Evolutionary conservation across 2,113 vertebrate species (phyloP).

Genomic region (Sorex fumeus): DNA sequence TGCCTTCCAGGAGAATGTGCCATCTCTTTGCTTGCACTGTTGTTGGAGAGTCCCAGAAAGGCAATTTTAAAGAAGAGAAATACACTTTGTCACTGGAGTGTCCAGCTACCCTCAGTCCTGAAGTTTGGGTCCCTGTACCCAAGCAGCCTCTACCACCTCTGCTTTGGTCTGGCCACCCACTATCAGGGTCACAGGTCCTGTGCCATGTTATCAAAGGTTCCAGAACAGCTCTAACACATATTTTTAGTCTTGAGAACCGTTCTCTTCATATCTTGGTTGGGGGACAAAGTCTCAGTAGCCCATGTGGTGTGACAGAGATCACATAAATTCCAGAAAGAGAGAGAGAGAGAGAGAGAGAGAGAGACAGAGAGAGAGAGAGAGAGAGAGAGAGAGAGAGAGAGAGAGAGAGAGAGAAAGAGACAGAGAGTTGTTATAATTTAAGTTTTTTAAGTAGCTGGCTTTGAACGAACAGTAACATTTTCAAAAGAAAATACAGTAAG

Average conservation of each 20-base stretch:
- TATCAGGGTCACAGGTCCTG: too few relatives aligned
- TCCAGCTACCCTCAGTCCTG: background rate
- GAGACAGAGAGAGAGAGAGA: too few relatives aligned
- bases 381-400: too few relatives aligned
- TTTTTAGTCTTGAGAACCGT: background rate
- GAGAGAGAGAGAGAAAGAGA: too few relatives aligned
- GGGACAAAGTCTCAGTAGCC: background rate
- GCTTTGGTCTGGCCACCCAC: background rate
- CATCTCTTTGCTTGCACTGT: background rate
- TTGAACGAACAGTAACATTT: slow-evolving; percentile 59
- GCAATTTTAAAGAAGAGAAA: background rate
- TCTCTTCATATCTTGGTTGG: background rate
- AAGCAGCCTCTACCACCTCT: background rate
- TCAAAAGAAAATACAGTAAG: slow-evolving; percentile 66
- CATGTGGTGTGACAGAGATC: background rate
- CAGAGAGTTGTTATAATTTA: slow-evolving; percentile 51
- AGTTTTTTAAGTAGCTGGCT: slow-evolving; percentile 46
- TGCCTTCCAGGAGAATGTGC: background rate
- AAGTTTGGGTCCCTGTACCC: too few relatives aligned
- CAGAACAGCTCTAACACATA: background rate
- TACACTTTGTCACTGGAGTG: background rate
- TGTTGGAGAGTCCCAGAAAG: background rate
- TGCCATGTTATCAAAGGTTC: rapidly evolving
- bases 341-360: too few relatives aligned
- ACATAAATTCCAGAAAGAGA: background rate